Evolutionary conservation across 2,113 vertebrate species (phyloP), one percentile per base, ranked within the genome.

Genomic region (Morone saxatilis): DNA sequence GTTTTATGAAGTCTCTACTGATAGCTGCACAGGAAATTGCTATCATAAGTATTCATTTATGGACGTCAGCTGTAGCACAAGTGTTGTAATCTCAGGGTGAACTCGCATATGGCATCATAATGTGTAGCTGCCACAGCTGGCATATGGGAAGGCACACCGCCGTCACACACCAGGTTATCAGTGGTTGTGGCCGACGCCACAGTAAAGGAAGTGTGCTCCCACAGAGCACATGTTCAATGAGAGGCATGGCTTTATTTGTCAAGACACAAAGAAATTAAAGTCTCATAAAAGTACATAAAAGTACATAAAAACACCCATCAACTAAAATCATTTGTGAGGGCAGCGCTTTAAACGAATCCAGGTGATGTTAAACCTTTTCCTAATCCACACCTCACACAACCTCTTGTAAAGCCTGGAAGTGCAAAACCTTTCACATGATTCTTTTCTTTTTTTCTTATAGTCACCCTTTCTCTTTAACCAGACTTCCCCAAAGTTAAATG

Each of bases 161-260:
- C 77, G 88, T 54, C 72, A 13, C 78, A 76, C 78, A 88, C 51
- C 68, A 38, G 73, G 84, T 89, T 93, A 93, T 93, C 90, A 85
- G 89, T 9, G 74, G 66, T 12, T 36, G 75, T 22, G 45, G 12
- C 41, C 60, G 41, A 79, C 57, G 88, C 75, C 65, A 60, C 54
- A 1, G 80, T 83, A 74, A 89, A 91, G 81, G 70, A 89, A 70
- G 88, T 78, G 72, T 76, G 85, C 71, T 80, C 68, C 79, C 91
- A 90, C 84, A 75, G 57, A 84, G 82, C 93, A 94, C 90, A 95
- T 91, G 94, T 94, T 92, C 87, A 48, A 43, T 41, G 62, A 72
- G 74, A 68, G 76, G 43, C 20, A 67, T 45, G 5, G 50, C 78
- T 85, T 80, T 92, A 84, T 93, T 93, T 90, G 89, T 45, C 62